phyloP scores from a whole-genome alignment of 2,888 invertebrate species.

The Eurois occulta region DNA sequence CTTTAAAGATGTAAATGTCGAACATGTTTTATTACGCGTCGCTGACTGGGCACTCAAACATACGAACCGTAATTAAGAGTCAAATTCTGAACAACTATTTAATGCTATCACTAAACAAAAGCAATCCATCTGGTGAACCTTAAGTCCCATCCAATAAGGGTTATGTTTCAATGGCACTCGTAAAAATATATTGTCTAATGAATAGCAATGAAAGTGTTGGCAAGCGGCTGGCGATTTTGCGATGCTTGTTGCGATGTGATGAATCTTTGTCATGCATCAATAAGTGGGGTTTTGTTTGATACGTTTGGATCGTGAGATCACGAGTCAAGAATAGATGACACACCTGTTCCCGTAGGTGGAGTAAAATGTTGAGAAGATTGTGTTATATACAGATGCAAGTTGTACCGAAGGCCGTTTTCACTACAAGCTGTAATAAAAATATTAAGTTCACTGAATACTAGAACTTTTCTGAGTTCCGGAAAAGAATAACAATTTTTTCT shows the following conservation, averaged over 20 bases:
- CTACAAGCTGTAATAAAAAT: neutral
- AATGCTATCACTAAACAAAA: slow-evolving; percentile 8
- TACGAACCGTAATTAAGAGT: slow-evolving; percentile 38
- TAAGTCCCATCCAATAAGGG: neutral
- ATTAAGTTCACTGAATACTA: neutral
- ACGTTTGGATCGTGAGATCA: slow-evolving; percentile 16
- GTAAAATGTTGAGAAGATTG: neutral
- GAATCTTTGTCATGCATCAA: slow-evolving; percentile 43
- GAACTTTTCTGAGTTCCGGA: neutral
- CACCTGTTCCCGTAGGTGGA: slow-evolving; percentile 39
- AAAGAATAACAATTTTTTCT: neutral
- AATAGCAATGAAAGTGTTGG: slow-evolving; percentile 55
- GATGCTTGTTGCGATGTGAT: slow-evolving; percentile 43
- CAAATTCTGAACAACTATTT: slow-evolving; percentile 15
- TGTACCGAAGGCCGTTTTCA: neutral
- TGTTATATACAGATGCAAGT: neutral
- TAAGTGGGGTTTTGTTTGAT: slow-evolving; percentile 24
- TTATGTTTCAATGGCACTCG: slow-evolving; percentile 16
- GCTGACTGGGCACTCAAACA: slow-evolving; percentile 35
- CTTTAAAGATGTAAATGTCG: neutral
- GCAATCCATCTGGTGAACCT: neutral
- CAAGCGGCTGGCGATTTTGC: slow-evolving; percentile 41
- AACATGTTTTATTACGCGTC: slow-evolving; percentile 6
- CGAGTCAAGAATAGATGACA: slow-evolving; percentile 11
- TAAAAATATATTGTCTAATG: slow-evolving; percentile 23